Percentiles rank a stretch among this genome's conserved stretches.
These are phyloP conservation scores for Gymnoscelis rufifasciata DNA, from an alignment of 2,888 invertebrate genomes.

Conservation along the genomic window DNA sequence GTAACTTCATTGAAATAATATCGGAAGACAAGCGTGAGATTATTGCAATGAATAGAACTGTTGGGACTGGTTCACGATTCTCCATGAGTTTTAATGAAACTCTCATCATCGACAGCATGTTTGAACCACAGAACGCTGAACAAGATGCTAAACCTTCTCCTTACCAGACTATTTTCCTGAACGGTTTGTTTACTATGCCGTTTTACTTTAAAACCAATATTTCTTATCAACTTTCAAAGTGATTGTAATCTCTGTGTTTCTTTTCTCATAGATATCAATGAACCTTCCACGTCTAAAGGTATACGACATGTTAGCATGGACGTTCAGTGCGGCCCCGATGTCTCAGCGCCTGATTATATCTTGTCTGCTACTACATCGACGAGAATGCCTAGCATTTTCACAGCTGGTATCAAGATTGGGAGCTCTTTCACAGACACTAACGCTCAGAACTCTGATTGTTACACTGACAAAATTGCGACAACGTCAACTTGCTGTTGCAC, in stretches of 20 bases:
- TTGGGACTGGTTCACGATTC: constrained; percentile 48
- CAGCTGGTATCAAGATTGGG: constrained; percentile 45
- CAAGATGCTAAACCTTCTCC: constrained; percentile 38
- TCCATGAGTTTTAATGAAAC: constrained; percentile 34
- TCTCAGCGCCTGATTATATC: constrained; percentile 31
- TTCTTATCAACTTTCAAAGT: too few species aligned
- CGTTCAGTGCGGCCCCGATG: constrained; percentile 65
- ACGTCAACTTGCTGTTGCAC: constrained; percentile 43
- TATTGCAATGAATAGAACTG: constrained; percentile 47
- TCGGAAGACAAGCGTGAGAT: constrained; percentile 50
- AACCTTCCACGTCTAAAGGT: constrained; percentile 73
- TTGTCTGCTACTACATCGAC: constrained; percentile 48
- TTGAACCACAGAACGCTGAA: constrained; percentile 34
- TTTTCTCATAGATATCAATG: constrained; percentile 58
- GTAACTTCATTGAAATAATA: constrained; percentile 50
- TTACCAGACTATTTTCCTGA: constrained; percentile 55
- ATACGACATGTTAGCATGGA: constrained; percentile 59
- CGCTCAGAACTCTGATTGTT: constrained; percentile 37
- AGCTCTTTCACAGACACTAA: constrained; percentile 35
- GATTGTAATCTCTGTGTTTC: neutral
- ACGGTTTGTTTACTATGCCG: too few species aligned
- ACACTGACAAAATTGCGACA: constrained; percentile 25
- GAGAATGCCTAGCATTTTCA: constrained; percentile 39
- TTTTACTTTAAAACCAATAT: too few species aligned
- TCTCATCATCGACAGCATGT: constrained; percentile 35